Evolutionary conservation across 2,113 vertebrate species (phyloP), one percentile per base, ranked within the genome.

Genomic region (Myxocyprinus asiaticus): DNA sequence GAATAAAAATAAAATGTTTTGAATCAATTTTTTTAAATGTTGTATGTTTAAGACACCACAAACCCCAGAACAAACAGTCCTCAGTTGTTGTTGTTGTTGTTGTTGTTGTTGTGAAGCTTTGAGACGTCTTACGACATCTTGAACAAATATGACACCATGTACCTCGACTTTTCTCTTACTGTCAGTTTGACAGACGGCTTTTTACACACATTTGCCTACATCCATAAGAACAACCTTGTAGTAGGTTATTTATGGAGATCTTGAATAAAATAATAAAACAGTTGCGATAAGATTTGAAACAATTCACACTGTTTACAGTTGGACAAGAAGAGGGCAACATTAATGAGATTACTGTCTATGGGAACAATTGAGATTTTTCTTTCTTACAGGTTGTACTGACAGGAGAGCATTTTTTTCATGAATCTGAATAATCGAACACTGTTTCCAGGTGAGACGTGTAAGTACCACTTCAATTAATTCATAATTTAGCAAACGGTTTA

Each of bases 41-140:
- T n/a, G n/a, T n/a, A n/a, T n/a, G n/a, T n/a, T n/a, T n/a, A n/a
- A n/a, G n/a, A n/a, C n/a, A n/a, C n/a, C n/a, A n/a, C n/a, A n/a
- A 33, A 33, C 22, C 22, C 22, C 22, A 33, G 22, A 33, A 3
- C 22, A 33, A 33, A 33, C 22, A 33, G 22, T 3, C 22, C 22
- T 33, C 22, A 33, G 22, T 33, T 33, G 22, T 33, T 33, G 22
- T 33, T 33, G 22, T 33, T 33, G 22, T 33, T n/a, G 22, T 33
- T 33, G 22, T 33, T 33, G 22, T 33, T 33, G 22, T 33, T 33
- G 22, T 33, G 22, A 33, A 33, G 3, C 22, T 33, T 33, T 33
- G 22, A 14, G 53, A 55, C 48, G 5, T 62, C 44, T 74, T 48
- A 72, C 6, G 42, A 58, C 71, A 74, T 74, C 58, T 50, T 44